A percentile compares a stretch with the other conserved stretches of the same genome.
Conservation (phyloP, 2,113 vertebrate species). For the Bettongia penicillata region DNA sequence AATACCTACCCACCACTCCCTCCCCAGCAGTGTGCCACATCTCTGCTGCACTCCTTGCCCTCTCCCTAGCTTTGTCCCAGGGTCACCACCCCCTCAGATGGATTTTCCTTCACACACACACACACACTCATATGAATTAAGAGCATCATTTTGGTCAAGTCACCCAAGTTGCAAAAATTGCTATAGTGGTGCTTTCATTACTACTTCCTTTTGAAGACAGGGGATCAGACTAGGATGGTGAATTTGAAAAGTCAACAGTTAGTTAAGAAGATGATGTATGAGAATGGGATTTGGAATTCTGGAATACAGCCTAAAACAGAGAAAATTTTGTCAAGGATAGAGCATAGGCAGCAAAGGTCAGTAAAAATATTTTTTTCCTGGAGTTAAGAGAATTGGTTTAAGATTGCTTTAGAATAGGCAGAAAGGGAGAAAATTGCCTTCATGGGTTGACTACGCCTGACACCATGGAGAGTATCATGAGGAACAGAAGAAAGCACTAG, state of each 20-base stretch:
- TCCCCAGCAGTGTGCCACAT: neutral
- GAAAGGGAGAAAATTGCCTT: neutral
- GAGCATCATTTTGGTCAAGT: neutral
- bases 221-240: neutral
- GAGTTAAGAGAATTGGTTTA: neutral
- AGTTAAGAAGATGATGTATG: neutral
- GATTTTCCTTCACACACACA: neutral
- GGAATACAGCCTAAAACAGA: neutral
- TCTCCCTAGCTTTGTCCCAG: neutral
- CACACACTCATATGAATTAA: neutral
- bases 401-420: neutral
- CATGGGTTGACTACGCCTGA: neutral
- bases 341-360: neutral
- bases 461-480: neutral
- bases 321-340: neutral
- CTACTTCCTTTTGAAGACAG: neutral
- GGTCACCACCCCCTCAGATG: neutral
- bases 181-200: neutral
- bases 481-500: neutral
- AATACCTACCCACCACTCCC: neutral
- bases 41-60: neutral
- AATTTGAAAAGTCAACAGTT: neutral
- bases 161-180: neutral
- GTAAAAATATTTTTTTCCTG: neutral
- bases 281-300: neutral